These are phyloP conservation scores for Barypeithes pellucidus DNA, from an alignment of 2,888 invertebrate genomes.

Conservation along the genomic window DNA sequence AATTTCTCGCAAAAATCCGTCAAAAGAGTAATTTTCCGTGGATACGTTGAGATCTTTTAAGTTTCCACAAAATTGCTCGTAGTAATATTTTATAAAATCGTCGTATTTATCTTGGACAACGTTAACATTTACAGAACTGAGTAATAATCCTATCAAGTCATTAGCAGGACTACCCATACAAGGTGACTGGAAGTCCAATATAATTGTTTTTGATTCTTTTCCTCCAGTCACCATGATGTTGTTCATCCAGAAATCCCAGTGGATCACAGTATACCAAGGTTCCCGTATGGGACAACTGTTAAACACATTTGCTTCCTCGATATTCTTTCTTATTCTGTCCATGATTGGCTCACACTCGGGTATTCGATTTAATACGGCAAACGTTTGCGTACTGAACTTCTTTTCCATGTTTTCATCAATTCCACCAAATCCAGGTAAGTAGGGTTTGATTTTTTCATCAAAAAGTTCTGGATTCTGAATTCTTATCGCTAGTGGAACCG, in stretches of 20 bases:
- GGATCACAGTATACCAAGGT: constrained; percentile 20
- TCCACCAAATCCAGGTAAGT: constrained; percentile 24
- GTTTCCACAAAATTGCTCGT: constrained; percentile 39
- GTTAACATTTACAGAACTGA: constrained; percentile 24
- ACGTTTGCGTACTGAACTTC: not conserved
- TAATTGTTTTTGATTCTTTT: not conserved
- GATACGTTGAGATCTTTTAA: constrained; percentile 15
- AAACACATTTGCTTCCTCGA: constrained; percentile 19
- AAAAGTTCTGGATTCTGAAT: constrained; percentile 40
- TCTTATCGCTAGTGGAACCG: constrained; percentile 44
- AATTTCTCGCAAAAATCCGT: not conserved
- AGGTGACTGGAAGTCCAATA: constrained; percentile 29
- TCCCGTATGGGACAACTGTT: not conserved
- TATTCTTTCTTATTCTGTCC: not conserved
- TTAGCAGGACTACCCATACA: constrained; percentile 13
- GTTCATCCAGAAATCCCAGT: constrained; percentile 17
- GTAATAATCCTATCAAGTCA: constrained; percentile 35
- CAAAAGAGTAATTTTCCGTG: constrained; percentile 8
- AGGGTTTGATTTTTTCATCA: constrained; percentile 37
- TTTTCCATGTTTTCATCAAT: not conserved
- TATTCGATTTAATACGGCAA: constrained; percentile 2
- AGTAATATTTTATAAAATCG: constrained; percentile 34
- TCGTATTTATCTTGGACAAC: constrained; percentile 12
- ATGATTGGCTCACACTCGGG: constrained; percentile 3
- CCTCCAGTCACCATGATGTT: constrained; percentile 40